These are phyloP conservation scores for Megaleporinus macrocephalus DNA, from an alignment of 2,113 vertebrate species.

Conservation along the genomic window DNA sequence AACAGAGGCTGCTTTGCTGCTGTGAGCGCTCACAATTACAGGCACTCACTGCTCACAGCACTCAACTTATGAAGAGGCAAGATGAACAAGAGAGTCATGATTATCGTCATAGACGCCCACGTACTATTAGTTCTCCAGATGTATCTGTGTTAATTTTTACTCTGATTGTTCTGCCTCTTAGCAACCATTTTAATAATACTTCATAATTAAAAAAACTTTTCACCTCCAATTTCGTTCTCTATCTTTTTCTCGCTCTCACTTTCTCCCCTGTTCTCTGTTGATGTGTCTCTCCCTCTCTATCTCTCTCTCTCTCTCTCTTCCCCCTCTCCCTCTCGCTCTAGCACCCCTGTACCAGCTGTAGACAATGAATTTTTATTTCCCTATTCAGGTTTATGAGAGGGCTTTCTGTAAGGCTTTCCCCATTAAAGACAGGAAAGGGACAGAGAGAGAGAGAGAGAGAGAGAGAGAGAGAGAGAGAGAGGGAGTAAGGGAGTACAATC, in stretches of 20 bases:
- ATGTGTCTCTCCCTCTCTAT: background rate
- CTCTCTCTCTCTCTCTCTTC: background rate
- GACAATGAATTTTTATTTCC: background rate
- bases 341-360: background rate
- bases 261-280: no score
- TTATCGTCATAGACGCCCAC: constrained; percentile 10
- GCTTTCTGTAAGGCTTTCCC: constrained; percentile 19
- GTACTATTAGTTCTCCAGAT: background rate
- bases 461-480: background rate
- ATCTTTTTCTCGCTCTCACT: constrained; percentile 7
- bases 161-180: background rate
- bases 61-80: background rate
- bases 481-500: background rate
- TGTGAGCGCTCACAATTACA: constrained; percentile 34
- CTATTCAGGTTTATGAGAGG: no score
- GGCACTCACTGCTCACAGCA: background rate
- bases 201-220: constrained; percentile 11
- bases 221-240: background rate
- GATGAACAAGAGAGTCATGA: background rate
- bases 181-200: constrained; percentile 19
- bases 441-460: background rate
- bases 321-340: background rate
- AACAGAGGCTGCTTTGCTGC: background rate
- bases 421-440: background rate
- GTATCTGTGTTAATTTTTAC: background rate